A percentile compares a stretch with the other conserved stretches of the same genome.
Evolutionary conservation across 2,113 vertebrate genomes (phyloP).

Genomic region (Cathartes aura): DNA sequence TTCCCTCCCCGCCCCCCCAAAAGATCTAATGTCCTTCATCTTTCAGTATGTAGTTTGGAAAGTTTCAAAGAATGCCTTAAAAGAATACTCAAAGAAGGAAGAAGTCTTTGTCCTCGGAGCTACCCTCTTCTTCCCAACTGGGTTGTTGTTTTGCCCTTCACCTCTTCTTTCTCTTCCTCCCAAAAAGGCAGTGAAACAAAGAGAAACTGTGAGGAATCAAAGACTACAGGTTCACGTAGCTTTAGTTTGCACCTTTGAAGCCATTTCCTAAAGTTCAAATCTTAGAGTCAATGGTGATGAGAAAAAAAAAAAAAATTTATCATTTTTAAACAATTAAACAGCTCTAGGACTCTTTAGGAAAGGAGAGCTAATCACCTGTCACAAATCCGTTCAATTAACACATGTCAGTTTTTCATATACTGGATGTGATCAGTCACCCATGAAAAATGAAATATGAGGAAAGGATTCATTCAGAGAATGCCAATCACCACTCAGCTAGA

Average conservation of each 20-base stretch:
- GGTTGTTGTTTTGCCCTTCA: neutral
- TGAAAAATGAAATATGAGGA: slow-evolving; percentile 61
- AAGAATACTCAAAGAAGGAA: neutral
- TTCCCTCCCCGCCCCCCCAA: accelerated
- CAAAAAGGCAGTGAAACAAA: neutral
- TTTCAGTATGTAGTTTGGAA: neutral
- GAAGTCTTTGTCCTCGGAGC: neutral
- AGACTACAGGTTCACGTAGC: neutral
- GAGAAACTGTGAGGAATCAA: neutral
- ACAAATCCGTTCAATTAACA: slow-evolving; percentile 57
- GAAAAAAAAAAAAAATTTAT: neutral
- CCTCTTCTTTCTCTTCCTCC: neutral
- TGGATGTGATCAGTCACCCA: slow-evolving; percentile 45
- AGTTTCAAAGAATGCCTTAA: neutral
- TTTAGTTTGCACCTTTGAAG: neutral
- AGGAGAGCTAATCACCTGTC: slow-evolving; percentile 55
- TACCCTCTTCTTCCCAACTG: neutral
- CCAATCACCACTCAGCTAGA: slow-evolving; percentile 44
- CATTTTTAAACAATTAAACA: neutral
- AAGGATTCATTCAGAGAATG: slow-evolving; percentile 67
- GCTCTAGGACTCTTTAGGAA: neutral
- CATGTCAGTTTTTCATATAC: slow-evolving; percentile 44
- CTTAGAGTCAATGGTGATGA: neutral
- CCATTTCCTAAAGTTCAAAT: neutral
- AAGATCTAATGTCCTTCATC: neutral